phyloP scores from a whole-genome alignment of 2,113 vertebrate species.

The Pelecanus crispus region DNA sequence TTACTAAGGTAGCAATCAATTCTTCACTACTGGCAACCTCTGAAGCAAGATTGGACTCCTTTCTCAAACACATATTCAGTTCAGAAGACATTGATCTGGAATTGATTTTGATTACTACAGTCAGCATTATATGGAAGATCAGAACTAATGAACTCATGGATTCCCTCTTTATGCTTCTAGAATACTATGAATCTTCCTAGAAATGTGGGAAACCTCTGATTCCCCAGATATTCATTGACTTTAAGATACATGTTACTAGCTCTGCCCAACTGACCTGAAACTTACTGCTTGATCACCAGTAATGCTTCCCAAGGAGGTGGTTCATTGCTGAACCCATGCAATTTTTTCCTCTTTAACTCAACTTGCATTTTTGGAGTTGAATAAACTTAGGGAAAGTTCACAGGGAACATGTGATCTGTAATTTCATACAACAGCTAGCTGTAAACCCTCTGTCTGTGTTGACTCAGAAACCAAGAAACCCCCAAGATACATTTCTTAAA shows the following conservation, averaged over 20 bases:
- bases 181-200: neutral
- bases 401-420: neutral
- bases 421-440: constrained; percentile 46
- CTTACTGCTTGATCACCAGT: neutral
- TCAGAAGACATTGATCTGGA: neutral
- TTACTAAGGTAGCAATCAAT: neutral
- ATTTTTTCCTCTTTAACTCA: neutral
- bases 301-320: neutral
- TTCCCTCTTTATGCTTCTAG: neutral
- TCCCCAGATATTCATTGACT: neutral
- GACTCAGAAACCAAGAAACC: constrained; percentile 50
- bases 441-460: constrained; percentile 36
- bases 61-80: neutral
- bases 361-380: neutral
- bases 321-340: neutral
- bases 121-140: neutral
- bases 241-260: neutral
- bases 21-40: neutral
- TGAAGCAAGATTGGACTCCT: neutral
- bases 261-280: neutral
- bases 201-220: neutral
- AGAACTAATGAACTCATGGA: neutral
- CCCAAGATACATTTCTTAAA: constrained; percentile 46
- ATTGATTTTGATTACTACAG: neutral
- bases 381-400: constrained; percentile 27